These are phyloP conservation scores for Abrostola triplasia DNA, from an alignment of 2,888 invertebrate genomes.

Conservation along the genomic window DNA sequence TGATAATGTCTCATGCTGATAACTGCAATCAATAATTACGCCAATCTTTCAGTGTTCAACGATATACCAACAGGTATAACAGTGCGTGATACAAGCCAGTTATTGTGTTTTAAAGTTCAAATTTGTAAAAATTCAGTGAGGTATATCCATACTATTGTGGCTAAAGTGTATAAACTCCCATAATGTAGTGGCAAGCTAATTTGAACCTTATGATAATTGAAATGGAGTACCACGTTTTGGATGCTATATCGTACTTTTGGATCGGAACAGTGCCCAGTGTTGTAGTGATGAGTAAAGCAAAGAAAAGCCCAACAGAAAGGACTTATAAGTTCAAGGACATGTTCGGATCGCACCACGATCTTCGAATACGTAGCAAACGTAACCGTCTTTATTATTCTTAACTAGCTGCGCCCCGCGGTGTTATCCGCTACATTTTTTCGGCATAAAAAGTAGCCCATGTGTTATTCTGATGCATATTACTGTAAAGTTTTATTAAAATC, in stretches of 20 bases:
- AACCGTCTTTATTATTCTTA: constrained; percentile 28
- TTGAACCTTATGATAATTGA: constrained; percentile 21
- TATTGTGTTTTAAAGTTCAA: background rate
- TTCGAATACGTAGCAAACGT: constrained; percentile 64
- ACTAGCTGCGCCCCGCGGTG: too few relatives aligned
- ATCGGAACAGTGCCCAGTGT: constrained; percentile 32
- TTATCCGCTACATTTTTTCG: too few relatives aligned
- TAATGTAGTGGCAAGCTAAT: constrained; percentile 23
- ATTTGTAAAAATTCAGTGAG: constrained; percentile 2
- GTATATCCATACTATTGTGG: background rate
- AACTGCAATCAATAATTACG: constrained; percentile 51
- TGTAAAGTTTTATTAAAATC: too few relatives aligned
- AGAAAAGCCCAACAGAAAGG: constrained; percentile 74
- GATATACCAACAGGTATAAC: constrained; percentile 12
- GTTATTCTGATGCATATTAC: too few relatives aligned
- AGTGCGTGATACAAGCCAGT: background rate
- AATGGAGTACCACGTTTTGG: constrained; percentile 60
- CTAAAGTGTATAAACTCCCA: background rate
- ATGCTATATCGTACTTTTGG: constrained; percentile 42
- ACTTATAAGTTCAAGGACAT: constrained; percentile 67
- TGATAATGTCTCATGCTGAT: constrained; percentile 48
- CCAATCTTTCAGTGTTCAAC: constrained; percentile 39
- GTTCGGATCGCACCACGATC: constrained; percentile 72
- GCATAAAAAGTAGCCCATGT: too few relatives aligned
- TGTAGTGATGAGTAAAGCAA: constrained; percentile 46